Base-by-base conservation (phyloP, 2,113 vertebrate genomes). In the Castor canadensis region DNA sequence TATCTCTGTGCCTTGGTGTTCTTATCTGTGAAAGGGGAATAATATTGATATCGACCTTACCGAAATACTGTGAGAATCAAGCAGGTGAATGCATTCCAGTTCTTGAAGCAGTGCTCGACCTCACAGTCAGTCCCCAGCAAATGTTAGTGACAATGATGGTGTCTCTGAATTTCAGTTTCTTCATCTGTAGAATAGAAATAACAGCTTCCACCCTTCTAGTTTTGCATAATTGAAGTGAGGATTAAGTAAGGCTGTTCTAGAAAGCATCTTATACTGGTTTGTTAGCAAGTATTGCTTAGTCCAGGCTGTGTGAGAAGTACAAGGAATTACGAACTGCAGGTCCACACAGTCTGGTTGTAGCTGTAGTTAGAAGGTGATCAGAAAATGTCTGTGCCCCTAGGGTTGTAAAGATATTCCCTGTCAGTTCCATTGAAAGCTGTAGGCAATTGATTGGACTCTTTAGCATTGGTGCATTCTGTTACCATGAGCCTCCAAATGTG, bases 351-450 rank as follows among this genome's bases (percentile, higher is more conserved):
- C 32, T 58, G 26, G 13, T 32, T 35, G 2, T 0, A 6, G 26
- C 52, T 73, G 81, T 16, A 1, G 49, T 77, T 38, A 32, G 64
- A 62, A 72, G 40, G 76, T 10, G 47, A 43, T 3, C 3, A 30
- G 64, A 0, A 30, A 38, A 7, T 3, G 9, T 60, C 10, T 7
- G 4, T 32, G 5, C 5, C 6, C 0, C 67, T 10, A 16, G 0
- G 1, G 13, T 15, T 1, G 0, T 22, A 3, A 30, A 20, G n/a
- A n/a, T n/a, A n/a, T n/a, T n/a, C n/a, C n/a, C n/a, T n/a, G n/a
- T n/a, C n/a, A n/a, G n/a, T n/a, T n/a, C n/a, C n/a, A n/a, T n/a
- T n/a, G n/a, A n/a, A n/a, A n/a, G n/a, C n/a, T n/a, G n/a, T n/a
- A n/a, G n/a, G n/a, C n/a, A n/a, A n/a, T n/a, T n/a, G n/a, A n/a